Conservation (phyloP, 2,113 vertebrate genomes). For the Glaucidium brasilianum region DNA sequence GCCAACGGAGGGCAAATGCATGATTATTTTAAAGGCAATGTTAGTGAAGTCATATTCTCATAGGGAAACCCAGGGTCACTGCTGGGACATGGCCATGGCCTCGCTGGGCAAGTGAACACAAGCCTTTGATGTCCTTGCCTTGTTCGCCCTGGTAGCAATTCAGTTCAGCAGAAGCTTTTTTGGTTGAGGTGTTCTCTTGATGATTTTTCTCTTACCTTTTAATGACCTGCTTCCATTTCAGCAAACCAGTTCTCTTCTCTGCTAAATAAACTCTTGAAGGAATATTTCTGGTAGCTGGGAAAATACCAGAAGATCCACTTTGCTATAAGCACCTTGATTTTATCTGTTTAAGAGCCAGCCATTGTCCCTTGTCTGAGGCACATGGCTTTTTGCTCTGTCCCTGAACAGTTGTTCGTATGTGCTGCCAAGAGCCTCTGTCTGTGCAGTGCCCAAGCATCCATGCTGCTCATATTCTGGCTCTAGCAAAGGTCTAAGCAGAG, state of each 20-base stretch:
- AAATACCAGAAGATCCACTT: background rate
- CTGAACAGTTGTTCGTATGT: fast-evolving
- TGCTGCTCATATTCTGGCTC: background rate
- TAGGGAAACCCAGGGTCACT: background rate
- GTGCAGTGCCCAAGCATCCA: background rate
- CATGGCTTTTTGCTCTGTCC: background rate
- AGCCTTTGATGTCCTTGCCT: background rate
- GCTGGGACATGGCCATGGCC: fast-evolving
- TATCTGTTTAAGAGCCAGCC: background rate
- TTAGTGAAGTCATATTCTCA: background rate
- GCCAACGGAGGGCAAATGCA: background rate
- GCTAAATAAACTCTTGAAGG: background rate
- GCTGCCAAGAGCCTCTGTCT: background rate
- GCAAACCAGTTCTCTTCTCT: background rate
- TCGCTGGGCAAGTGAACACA: background rate
- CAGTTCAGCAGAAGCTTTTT: background rate
- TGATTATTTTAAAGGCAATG: background rate
- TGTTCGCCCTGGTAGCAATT: fast-evolving
- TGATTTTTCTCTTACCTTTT: background rate
- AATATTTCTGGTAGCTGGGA: background rate
- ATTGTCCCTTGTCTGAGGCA: background rate
- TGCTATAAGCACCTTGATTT: background rate
- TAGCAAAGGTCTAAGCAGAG: background rate
- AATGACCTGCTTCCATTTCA: background rate
- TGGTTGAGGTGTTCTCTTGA: background rate